Conservation (phyloP, 2,888 invertebrate species). For the Imbricaverruca yamaguchii region DNA sequence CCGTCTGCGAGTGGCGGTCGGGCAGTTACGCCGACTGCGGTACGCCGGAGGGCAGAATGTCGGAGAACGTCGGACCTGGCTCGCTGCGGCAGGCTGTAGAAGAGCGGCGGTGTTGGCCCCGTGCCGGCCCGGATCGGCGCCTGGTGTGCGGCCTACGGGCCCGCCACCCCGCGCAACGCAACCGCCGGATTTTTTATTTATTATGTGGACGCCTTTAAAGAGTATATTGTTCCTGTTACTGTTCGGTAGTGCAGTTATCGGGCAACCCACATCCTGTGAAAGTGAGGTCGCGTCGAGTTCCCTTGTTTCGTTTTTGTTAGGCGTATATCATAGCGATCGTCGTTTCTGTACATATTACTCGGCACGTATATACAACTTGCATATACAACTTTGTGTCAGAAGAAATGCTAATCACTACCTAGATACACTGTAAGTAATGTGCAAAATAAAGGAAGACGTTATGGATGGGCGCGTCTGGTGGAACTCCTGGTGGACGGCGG, state of each 20-base stretch:
- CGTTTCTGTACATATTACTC: conserved; percentile 6
- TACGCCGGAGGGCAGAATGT: too few relatives aligned
- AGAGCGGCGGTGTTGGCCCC: too few relatives aligned
- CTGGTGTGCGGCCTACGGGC: too few relatives aligned
- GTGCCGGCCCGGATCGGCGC: too few relatives aligned
- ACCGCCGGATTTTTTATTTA: background rate
- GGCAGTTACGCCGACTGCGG: too few relatives aligned
- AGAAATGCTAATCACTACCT: conserved; percentile 9
- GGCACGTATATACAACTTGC: background rate
- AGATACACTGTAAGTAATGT: conserved; percentile 18
- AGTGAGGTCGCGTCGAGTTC: background rate
- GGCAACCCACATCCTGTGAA: background rate
- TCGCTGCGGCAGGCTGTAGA: too few relatives aligned
- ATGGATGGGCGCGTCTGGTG: background rate
- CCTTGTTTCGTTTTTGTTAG: conserved; percentile 2
- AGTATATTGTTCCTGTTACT: background rate
- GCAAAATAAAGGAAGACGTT: background rate
- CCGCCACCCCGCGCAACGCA: background rate
- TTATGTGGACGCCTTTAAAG: background rate
- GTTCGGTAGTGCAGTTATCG: background rate
- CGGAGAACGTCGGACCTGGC: too few relatives aligned
- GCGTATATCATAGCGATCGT: background rate
- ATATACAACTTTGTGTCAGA: conserved; percentile 12
- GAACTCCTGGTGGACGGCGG: too few relatives aligned
- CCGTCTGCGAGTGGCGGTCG: too few relatives aligned